Base-by-base conservation (phyloP, 1,140 invertebrate species). In the Thalassaphorura encarpata region DNA sequence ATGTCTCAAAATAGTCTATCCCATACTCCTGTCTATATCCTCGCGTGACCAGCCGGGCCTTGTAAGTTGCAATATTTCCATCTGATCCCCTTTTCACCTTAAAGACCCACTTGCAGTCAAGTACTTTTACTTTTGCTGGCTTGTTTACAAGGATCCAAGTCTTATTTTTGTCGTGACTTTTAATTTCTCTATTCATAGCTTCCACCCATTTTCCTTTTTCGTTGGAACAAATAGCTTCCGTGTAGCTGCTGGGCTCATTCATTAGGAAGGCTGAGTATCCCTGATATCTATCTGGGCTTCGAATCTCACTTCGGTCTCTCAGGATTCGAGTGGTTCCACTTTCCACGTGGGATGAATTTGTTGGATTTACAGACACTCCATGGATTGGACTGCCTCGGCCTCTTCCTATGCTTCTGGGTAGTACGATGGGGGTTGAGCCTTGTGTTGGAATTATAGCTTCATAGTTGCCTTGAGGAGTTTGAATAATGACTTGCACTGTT, bases 21-120 rank as follows among this genome's bases (percentile, higher is more conserved):
- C 62, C 68, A 36, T 47, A 27, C 18, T 43, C 46, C 48, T 69
- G 68, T 1, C 6, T 42, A 56, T 50, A 69, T 3, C 69, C 67
- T 52, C 66, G 63, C n/a, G 66, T 68, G n/a, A 70, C 63, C 26
- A 68, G 62, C 16, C 67, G 33, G 19, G 68, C 70, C 58, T 70
- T 72, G 52, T 66, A 57, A 40, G 39, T 15, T 41, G 21, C 23
- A 19, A 55, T 18, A 43, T n/a, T 6, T 24, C 48, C n/a, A 43
- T 48, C 28, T 8, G 42, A 47, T 43, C 15, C 27, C 18, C 8
- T 21, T n/a, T 27, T 56, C 5, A 26, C 31, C 36, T 29, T 52
- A 13, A 13, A 74, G 50, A 24, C 69, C 29, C 0, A 68, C 65
- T 48, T 66, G 65, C 36, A 39, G 58, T 53, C 56, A 27, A 21